A percentile compares a stretch with the other conserved stretches of the same genome.
Evolutionary conservation across 2,113 vertebrate genomes (phyloP).

Genomic region (Melanotaenia duboulayi): DNA sequence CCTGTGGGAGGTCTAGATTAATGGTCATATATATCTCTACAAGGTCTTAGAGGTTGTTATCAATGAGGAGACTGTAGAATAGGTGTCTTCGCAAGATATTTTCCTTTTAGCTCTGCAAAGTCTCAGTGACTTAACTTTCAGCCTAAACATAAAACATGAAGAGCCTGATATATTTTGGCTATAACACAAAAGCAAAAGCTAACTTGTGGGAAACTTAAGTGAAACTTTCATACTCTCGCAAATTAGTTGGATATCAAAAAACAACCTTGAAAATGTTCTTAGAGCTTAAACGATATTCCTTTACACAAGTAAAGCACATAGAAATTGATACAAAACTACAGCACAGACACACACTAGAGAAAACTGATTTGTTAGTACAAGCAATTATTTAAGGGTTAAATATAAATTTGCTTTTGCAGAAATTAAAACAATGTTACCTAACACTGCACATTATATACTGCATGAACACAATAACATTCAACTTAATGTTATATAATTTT

Average conservation of each 20-base stretch:
- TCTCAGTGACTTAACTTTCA: slow-evolving; percentile 5
- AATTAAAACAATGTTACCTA: background rate
- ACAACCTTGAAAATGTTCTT: slow-evolving; percentile 31
- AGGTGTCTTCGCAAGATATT: slow-evolving; percentile 7
- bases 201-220: slow-evolving; percentile 2
- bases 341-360: background rate
- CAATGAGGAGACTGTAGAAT: background rate
- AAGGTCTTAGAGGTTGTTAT: no score
- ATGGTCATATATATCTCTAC: background rate
- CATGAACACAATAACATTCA: no score
- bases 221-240: background rate
- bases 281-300: background rate
- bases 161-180: slow-evolving; percentile 11
- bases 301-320: background rate
- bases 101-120: slow-evolving; percentile 1
- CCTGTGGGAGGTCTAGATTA: slow-evolving; percentile 28
- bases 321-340: background rate
- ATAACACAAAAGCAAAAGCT: slow-evolving; percentile 9
- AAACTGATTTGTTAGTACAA: background rate
- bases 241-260: background rate
- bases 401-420: background rate
- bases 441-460: background rate
- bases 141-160: background rate
- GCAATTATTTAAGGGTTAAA: background rate
- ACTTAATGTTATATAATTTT: no score